These are phyloP conservation scores for Gymnoscelis rufifasciata DNA, from an alignment of 2,888 invertebrate genomes.

Conservation along the genomic window DNA sequence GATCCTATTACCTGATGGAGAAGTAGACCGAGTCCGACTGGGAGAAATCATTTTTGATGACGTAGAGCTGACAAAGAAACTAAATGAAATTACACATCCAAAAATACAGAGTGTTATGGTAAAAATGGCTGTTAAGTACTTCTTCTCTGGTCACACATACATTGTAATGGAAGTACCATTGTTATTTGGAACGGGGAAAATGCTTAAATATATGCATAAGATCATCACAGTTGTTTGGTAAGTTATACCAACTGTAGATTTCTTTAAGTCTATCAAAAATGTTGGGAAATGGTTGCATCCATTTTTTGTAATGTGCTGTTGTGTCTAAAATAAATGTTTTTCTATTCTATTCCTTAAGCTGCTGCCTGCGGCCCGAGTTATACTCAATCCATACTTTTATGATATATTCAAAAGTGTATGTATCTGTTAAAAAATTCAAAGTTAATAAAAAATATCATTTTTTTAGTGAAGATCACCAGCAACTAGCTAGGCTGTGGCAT, in stretches of 20 bases:
- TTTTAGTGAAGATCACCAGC: conserved; percentile 84
- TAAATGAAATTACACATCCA: conserved; percentile 91
- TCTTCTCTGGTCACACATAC: conserved; percentile 84
- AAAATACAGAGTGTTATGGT: conserved; percentile 86
- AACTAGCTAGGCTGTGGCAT: conserved; percentile 83
- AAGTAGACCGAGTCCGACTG: conserved; percentile 83
- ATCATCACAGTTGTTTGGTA: conserved; percentile 92
- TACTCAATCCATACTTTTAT: no score
- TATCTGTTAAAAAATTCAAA: no score
- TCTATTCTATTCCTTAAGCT: no score
- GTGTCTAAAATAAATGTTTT: no score
- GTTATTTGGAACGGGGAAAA: conserved; percentile 87
- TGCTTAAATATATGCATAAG: conserved; percentile 87
- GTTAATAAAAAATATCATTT: no score
- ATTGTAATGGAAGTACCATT: conserved; percentile 90
- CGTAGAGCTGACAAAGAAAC: conserved; percentile 81
- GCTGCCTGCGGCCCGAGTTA: no score
- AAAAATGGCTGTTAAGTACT: conserved; percentile 81
- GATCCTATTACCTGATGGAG: conserved; percentile 82
- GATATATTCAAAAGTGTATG: no score
- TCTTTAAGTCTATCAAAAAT: no score
- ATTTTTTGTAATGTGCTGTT: no score
- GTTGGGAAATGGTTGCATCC: no score
- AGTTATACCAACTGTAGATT: no score
- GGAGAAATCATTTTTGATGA: conserved; percentile 87